Base-by-base conservation (phyloP, 2,888 invertebrate species). In the Platycheirus albimanus region DNA sequence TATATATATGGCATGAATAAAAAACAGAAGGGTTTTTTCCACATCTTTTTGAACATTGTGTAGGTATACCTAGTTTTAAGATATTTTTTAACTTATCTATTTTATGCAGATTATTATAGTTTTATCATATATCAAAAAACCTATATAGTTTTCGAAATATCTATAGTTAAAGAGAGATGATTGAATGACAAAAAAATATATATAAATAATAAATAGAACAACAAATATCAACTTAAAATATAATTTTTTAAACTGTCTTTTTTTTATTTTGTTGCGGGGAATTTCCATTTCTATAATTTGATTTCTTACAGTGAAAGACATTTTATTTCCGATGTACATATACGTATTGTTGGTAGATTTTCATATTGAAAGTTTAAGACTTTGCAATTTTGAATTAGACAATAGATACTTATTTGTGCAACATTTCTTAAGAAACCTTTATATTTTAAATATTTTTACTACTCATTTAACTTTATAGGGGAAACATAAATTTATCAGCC, bases 131-230 rank as follows among this genome's bases (percentile, higher is more conserved):
- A 52, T 17, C 28, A 36, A 38, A 4, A 13, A 20, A 41, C 19
- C 43, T 63, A 19, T n/a, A n/a, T n/a, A n/a, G n/a, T n/a, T n/a
- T 81, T 63, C 28, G 17, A 43, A 36, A 56, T 36, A 64, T 54
- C 64, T 43, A 69, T 54, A 58, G 33, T 75, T 70, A 41, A 84
- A 66, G 76, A 78, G 83, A 84, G 84, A 75, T 74, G 74, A 79
- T 70, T 69, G 70, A 84, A 74, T 41, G 52, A 49, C 19, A 61
- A 67, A 63, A 19, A 33, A 61, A 43, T 15, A 47, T 41, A 13
- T 15, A 72, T 45, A 41, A 36, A 36, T 49, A 24, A 63, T n/a
- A 61, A 67, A 41, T 56, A 71, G 15, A 52, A 51, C 6, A 58
- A 66, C 66, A 19, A 71, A 66, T 33, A 72, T 66, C 66, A 71